Evolutionary conservation across 1,140 invertebrate species (phyloP), one percentile per base, ranked within the genome.

Genomic region (Drosophila arawakana): DNA sequence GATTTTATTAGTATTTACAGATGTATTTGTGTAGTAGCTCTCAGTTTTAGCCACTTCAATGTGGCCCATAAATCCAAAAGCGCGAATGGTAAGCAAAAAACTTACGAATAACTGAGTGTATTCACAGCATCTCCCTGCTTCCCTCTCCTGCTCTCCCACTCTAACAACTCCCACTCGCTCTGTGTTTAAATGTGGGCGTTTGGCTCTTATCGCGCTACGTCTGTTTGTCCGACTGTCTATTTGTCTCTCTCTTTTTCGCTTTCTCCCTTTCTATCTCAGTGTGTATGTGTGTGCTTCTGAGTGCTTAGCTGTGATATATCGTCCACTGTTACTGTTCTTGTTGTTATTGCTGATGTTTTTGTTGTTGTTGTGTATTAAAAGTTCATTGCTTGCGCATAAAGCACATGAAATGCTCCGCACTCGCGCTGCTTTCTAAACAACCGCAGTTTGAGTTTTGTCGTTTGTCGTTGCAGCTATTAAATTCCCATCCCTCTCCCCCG

Each of bases 311-410:
- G 80, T 89, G 84, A 88, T 83, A 88, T 89, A 89, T 89, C 63
- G 82, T 76, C 76, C 73, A 81, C 81, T 68, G 62, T 49, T 46
- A 44, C 72, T 81, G 41, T 54, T 80, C 46, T 59, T 72, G 54
- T 11, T 59, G 54, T 73, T 76, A 50, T 41, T 57, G 37, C 70
- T 60, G 54, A 67, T 86, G 71, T 63, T 30, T 30, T 30, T 86
- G 76, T 78, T 78, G 34, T 86, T 79, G 78, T 76, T 83, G 84
- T 83, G 84, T 81, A 88, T 88, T 88, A 88, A 88, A 88, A 88
- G 83, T 89, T 88, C 84, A 88, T 86, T 88, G 83, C 83, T 86
- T 86, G 83, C 80, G 80, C 83, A 86, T 86, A 86, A 86, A 86
- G 83, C 81, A 88, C 83, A 88, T 80, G 83, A 88, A 88, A 88